A percentile compares a stretch with the other conserved stretches of the same genome.
Evolutionary conservation across 2,113 vertebrate species (phyloP).

Genomic region (Dendrocopos noguchii): DNA sequence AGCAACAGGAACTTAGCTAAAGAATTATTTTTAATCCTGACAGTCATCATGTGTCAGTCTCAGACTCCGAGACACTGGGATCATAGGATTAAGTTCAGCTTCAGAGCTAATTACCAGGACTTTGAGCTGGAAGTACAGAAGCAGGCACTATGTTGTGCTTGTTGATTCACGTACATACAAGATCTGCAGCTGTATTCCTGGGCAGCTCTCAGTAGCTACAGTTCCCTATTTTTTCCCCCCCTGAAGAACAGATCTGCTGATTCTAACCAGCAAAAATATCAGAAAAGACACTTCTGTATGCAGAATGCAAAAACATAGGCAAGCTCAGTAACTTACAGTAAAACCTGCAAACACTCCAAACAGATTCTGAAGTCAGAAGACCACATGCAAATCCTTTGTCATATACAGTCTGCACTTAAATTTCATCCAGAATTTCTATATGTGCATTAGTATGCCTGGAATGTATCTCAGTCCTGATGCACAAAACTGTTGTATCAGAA

Average conservation of each 20-base stretch:
- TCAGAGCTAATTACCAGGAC: neutral
- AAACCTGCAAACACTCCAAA: neutral
- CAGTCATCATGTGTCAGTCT: neutral
- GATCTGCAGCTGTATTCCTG: neutral
- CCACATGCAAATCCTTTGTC: neutral
- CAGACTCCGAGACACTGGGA: neutral
- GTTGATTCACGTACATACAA: neutral
- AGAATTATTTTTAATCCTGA: neutral
- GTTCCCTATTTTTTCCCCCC: neutral
- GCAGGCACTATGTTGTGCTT: rapidly evolving
- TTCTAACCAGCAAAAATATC: neutral
- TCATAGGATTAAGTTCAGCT: neutral
- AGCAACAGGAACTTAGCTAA: neutral
- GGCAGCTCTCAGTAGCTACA: neutral
- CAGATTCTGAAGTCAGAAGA: neutral
- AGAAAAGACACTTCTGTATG: neutral
- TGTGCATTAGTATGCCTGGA: neutral
- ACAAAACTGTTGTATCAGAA: neutral
- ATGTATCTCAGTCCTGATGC: neutral
- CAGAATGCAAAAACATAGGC: neutral
- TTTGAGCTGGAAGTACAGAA: neutral
- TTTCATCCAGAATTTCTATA: neutral
- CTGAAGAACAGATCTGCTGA: neutral
- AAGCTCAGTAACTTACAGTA: neutral
- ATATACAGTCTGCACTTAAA: neutral